These are phyloP conservation scores for Gephyroberyx darwinii DNA, from an alignment of 2,797 vertebrate genomes.

Conservation along the genomic window DNA sequence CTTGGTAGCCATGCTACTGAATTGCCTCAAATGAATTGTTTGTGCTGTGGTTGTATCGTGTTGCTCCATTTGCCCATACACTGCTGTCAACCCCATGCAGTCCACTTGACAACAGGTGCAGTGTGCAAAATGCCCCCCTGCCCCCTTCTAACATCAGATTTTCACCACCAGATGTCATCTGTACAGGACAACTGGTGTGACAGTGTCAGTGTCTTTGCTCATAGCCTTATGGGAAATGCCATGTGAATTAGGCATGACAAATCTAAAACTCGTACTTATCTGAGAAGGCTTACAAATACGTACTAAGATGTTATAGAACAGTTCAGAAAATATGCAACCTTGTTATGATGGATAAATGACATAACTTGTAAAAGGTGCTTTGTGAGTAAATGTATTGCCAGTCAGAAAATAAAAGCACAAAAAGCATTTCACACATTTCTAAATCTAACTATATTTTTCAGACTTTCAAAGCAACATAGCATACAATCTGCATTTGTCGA, in stretches of 20 bases:
- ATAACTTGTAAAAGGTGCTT: background rate
- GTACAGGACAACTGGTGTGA: slow-evolving; percentile 47
- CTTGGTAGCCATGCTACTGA: background rate
- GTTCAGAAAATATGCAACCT: too few species aligned
- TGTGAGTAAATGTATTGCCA: background rate
- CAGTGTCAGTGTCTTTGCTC: background rate
- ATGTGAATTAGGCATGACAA: background rate
- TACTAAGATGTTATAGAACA: too few species aligned
- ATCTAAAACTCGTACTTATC: background rate
- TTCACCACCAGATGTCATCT: slow-evolving; percentile 24
- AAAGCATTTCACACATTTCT: slow-evolving; percentile 35
- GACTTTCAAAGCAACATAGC: slow-evolving; percentile 59
- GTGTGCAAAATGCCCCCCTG: background rate
- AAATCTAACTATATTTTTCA: slow-evolving; percentile 68
- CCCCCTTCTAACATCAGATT: slow-evolving; percentile 1
- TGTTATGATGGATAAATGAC: too few species aligned
- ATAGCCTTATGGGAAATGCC: background rate
- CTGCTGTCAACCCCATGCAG: slow-evolving; percentile 9
- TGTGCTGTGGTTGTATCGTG: slow-evolving; percentile 1
- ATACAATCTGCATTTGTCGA: slow-evolving; percentile 66
- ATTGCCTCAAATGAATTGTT: background rate
- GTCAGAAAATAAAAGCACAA: background rate
- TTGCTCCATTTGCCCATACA: slow-evolving; percentile 4
- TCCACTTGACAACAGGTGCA: slow-evolving; percentile 41
- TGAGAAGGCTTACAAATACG: background rate